Evolutionary conservation across 2,113 vertebrate species (phyloP).

Genomic region (Rhabdomys dilectus): DNA sequence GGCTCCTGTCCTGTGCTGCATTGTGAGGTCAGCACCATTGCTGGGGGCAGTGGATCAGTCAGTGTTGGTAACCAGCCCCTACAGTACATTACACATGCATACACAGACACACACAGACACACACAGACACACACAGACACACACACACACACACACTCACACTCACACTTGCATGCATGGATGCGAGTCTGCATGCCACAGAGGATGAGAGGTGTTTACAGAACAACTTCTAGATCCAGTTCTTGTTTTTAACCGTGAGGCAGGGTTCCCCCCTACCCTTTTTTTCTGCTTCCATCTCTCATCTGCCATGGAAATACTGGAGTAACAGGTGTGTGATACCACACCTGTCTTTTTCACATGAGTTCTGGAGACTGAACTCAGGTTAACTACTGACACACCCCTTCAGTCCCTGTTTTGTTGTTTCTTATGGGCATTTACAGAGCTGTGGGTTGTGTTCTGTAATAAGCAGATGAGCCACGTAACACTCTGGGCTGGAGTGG

Average conservation of each 20-base stretch:
- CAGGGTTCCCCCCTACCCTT: too few species aligned
- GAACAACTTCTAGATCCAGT: too few species aligned
- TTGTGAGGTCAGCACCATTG: background rate
- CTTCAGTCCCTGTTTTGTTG: background rate
- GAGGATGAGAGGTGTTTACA: background rate
- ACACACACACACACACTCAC: background rate
- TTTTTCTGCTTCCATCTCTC: background rate
- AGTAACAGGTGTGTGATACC: background rate
- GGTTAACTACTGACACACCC: background rate
- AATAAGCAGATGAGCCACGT: background rate
- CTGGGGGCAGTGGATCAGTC: accelerated
- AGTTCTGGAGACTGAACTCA: background rate
- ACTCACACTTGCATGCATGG: background rate
- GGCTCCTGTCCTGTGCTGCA: too few species aligned
- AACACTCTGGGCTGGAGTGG: accelerated
- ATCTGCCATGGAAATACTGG: background rate
- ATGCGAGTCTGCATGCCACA: background rate
- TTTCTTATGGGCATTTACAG: background rate
- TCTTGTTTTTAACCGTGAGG: background rate
- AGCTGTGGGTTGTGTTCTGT: accelerated
- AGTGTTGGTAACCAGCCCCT: too few species aligned
- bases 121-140: background rate
- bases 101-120: background rate
- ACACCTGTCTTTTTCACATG: background rate
- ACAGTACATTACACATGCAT: background rate